Evolutionary conservation across 2,797 vertebrate species (phyloP), one percentile per base, ranked within the genome.

Genomic region (Poecilia gillii): DNA sequence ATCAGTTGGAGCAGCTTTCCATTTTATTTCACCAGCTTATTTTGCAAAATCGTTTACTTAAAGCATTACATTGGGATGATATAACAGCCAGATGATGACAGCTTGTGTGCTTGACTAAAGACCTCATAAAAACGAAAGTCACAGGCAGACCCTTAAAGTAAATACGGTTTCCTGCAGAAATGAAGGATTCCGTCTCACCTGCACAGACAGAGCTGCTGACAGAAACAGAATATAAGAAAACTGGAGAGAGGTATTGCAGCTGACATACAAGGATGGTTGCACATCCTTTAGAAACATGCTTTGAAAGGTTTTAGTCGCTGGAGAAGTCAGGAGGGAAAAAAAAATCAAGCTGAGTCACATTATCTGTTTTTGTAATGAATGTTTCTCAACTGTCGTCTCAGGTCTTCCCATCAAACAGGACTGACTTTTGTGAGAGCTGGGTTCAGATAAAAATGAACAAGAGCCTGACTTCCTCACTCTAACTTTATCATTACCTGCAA

Each of bases 51-150:
- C 68, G 55, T 89, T 91, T 89, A 88, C 89, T 89, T 84, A 76
- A 85, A 86, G 88, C 76, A 83, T 90, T 86, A 84, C 75, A 73
- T 72, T 71, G 80, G 73, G 83, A 85, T 86, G 88, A 89, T 83
- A 84, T 76, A 90, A 84, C 79, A 81, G 79, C 76, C 47, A 71
- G 74, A 79, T 73, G 71, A 80, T 46, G 83, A 71, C 80, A 84
- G 84, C 80, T 66, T 85, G 84, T 81, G 82, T 86, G 89, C 81
- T 91, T 89, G 90, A 89, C 84, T 81, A 83, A 87, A 81, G 62
- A 76, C 84, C 82, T 87, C 84, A 85, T 83, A 82, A 82, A 80
- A 83, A 68, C 28, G 4, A n/a, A 78, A 87, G 72, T 78, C 74
- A 73, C 39, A 33, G 33, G 77, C 49, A 39, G 70, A 80, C 39